Percentiles rank a stretch among this genome's conserved stretches.
Evolutionary conservation across 2,888 invertebrate species (phyloP).

Genomic region (Synergus itoensis): DNA sequence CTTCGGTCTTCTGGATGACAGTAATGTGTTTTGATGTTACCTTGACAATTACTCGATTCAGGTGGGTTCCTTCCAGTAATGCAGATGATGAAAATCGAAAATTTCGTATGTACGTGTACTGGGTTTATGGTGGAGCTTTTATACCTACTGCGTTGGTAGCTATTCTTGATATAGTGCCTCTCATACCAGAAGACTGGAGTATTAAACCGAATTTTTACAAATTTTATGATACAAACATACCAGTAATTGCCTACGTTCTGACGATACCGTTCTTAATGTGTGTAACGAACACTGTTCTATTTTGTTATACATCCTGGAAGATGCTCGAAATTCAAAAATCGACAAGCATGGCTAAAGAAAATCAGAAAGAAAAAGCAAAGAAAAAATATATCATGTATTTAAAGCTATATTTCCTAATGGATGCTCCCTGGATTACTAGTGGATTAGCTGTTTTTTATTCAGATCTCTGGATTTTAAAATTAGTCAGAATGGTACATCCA

Average conservation of each 20-base stretch:
- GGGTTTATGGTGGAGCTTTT: slow-evolving; percentile 58
- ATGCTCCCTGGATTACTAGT: slow-evolving; percentile 66
- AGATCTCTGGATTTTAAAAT: slow-evolving; percentile 69
- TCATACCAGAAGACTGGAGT: slow-evolving; percentile 60
- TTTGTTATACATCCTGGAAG: slow-evolving; percentile 64
- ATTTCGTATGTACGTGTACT: slow-evolving; percentile 58
- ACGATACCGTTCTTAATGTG: slow-evolving; percentile 59
- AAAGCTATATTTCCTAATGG: slow-evolving; percentile 67
- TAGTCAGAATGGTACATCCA: slow-evolving; percentile 67
- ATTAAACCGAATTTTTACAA: slow-evolving; percentile 66
- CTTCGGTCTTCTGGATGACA: slow-evolving; percentile 67
- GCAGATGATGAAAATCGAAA: slow-evolving; percentile 63
- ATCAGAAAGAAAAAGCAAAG: slow-evolving; percentile 57
- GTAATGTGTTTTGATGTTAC: slow-evolving; percentile 71
- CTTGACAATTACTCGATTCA: slow-evolving; percentile 68
- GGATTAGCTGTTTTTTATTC: slow-evolving; percentile 65
- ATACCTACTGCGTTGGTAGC: slow-evolving; percentile 59
- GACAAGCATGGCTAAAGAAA: slow-evolving; percentile 55
- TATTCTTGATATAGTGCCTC: slow-evolving; percentile 63
- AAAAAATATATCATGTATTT: slow-evolving; percentile 64
- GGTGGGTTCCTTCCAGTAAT: slow-evolving; percentile 61
- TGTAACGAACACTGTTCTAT: slow-evolving; percentile 59
- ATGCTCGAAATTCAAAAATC: slow-evolving; percentile 61
- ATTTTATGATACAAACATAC: slow-evolving; percentile 55
- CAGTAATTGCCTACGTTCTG: slow-evolving; percentile 59